These are phyloP conservation scores for Alviniconcha strummeri DNA, from an alignment of 2,888 invertebrate species.

Conservation along the genomic window DNA sequence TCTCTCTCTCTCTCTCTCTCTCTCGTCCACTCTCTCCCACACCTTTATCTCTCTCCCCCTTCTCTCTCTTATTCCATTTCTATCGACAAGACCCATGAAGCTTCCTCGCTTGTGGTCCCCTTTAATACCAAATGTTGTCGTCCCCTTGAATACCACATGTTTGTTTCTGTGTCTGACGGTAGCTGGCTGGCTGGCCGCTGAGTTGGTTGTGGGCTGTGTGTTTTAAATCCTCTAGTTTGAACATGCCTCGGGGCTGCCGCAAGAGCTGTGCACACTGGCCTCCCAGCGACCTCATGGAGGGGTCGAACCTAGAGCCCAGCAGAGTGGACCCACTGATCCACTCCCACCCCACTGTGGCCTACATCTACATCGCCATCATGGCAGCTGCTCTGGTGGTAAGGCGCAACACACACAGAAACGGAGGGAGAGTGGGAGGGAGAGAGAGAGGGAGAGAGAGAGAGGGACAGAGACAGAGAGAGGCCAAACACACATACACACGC, in stretches of 20 bases:
- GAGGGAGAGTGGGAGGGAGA: neutral
- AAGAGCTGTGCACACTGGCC: neutral
- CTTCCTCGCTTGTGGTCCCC: too few species aligned
- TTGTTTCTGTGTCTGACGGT: neutral
- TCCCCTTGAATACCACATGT: too few species aligned
- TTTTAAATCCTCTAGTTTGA: neutral
- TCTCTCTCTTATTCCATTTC: too few species aligned
- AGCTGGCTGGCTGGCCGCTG: neutral
- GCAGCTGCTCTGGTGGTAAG: constrained; percentile 42
- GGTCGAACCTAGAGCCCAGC: neutral
- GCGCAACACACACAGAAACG: neutral
- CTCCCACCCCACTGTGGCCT: constrained; percentile 50
- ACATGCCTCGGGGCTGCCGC: constrained; percentile 1
- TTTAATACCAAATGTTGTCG: too few species aligned
- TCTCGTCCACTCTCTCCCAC: too few species aligned
- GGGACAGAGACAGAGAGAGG: neutral
- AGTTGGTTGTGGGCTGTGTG: neutral
- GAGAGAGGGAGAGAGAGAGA: neutral
- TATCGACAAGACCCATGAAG: too few species aligned
- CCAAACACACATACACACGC: neutral
- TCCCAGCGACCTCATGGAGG: neutral
- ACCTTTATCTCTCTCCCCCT: too few species aligned
- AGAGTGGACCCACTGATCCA: constrained; percentile 45
- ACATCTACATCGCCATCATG: constrained; percentile 55
- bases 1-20: too few species aligned